These are phyloP conservation scores for Allygus modestus DNA, from an alignment of 2,888 invertebrate species.

Conservation along the genomic window DNA sequence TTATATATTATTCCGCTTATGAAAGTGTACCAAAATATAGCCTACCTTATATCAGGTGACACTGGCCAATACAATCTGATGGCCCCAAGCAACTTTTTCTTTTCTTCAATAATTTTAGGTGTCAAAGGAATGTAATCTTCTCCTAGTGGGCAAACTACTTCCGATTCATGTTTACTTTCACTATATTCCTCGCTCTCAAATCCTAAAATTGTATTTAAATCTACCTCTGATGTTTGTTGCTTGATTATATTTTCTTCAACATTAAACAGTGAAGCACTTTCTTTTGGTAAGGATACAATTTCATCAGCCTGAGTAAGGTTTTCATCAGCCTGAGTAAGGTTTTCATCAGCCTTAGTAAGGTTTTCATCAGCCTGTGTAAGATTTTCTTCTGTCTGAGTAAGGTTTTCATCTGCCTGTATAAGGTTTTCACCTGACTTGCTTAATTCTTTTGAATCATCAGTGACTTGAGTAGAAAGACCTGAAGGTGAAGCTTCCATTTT, in stretches of 20 bases:
- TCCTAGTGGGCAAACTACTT: slow-evolving; percentile 21
- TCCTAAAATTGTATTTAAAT: slow-evolving; percentile 24
- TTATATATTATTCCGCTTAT: no score
- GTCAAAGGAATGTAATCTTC: slow-evolving; percentile 35
- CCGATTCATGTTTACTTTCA: slow-evolving; percentile 33
- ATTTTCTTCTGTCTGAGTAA: no score
- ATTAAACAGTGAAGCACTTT: neutral
- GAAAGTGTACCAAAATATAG: no score
- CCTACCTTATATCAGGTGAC: slow-evolving; percentile 14
- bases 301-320: neutral
- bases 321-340: no score
- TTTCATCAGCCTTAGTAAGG: no score
- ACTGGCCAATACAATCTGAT: slow-evolving; percentile 37
- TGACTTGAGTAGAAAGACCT: neutral
- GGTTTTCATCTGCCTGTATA: neutral
- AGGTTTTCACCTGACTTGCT: neutral
- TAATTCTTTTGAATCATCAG: neutral
- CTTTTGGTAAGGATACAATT: neutral
- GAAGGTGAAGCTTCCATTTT: neutral
- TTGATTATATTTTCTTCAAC: slow-evolving; percentile 2
- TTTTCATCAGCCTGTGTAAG: no score
- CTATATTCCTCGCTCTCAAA: slow-evolving; percentile 20
- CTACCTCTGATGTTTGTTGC: slow-evolving; percentile 16
- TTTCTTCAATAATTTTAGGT: slow-evolving; percentile 10
- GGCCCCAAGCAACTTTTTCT: slow-evolving; percentile 43